Conservation (phyloP, 53 echinoderm and acorn worm species). For the Echinarachnius parma region DNA sequence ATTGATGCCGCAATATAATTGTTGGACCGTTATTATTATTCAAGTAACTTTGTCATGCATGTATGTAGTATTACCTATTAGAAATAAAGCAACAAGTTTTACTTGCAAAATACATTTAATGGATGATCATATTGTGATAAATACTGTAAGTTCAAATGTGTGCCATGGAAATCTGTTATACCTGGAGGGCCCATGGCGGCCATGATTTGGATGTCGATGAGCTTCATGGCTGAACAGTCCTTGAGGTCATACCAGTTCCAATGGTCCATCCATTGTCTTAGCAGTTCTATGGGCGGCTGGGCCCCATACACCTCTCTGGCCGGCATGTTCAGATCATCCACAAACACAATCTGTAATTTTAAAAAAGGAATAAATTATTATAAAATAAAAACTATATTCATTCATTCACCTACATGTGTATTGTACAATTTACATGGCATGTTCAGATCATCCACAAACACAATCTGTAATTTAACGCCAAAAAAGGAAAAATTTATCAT, state of each 20-base stretch:
- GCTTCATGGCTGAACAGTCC: constrained; percentile 87
- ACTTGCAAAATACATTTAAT: too few relatives aligned
- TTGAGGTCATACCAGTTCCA: constrained; percentile 98
- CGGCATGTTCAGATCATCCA: constrained; percentile 98
- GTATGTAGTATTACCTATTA: too few relatives aligned
- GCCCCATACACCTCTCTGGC: constrained; percentile 91
- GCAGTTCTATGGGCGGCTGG: constrained; percentile 91
- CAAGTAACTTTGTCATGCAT: too few relatives aligned
- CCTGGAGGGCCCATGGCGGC: constrained; percentile 98
- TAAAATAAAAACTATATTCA: neutral
- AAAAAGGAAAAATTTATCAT: too few relatives aligned
- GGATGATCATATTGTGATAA: too few relatives aligned
- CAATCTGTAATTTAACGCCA: constrained; percentile 45
- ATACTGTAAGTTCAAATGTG: too few relatives aligned
- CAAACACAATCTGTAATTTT: constrained; percentile 74
- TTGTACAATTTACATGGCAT: too few relatives aligned
- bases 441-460: constrained; percentile 89
- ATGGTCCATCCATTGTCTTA: constrained; percentile 92
- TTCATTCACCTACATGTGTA: too few relatives aligned
- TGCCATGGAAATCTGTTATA: too few relatives aligned
- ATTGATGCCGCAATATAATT: too few relatives aligned
- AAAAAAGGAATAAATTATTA: neutral
- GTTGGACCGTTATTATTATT: too few relatives aligned
- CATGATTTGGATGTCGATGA: constrained; percentile 90
- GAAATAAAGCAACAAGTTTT: too few relatives aligned